Percentiles rank a stretch among this genome's conserved stretches.
Conservation (phyloP, 2,888 invertebrate genomes). For the Melanophora roralis region DNA sequence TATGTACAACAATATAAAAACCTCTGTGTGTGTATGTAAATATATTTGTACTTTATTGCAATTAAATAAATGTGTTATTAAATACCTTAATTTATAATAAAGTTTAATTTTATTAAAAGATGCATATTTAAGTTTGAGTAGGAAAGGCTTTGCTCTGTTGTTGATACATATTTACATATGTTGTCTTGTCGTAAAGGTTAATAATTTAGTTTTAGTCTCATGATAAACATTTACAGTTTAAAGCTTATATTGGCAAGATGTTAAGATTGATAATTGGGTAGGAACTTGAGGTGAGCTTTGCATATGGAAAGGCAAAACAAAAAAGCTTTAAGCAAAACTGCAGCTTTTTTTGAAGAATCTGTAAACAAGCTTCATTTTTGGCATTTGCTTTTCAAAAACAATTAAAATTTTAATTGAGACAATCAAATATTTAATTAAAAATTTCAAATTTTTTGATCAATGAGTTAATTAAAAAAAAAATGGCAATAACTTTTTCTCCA, state of each 20-base stretch:
- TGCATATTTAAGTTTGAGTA: slow-evolving; percentile 18
- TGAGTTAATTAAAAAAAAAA: too few relatives aligned
- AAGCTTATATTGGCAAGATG: slow-evolving; percentile 38
- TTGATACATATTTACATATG: slow-evolving; percentile 29
- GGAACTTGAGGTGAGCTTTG: too few relatives aligned
- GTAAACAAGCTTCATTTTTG: too few relatives aligned
- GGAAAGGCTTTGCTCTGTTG: background rate
- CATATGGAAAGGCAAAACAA: too few relatives aligned
- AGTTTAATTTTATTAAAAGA: slow-evolving; percentile 46
- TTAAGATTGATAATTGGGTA: slow-evolving; percentile 30
- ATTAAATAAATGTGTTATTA: slow-evolving; percentile 46
- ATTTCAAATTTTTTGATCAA: too few relatives aligned
- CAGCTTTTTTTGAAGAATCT: too few relatives aligned
- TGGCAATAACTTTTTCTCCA: too few relatives aligned
- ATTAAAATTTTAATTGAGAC: too few relatives aligned
- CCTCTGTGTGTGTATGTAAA: background rate
- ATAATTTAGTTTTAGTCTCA: slow-evolving; percentile 49
- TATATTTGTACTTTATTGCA: background rate
- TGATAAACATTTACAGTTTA: slow-evolving; percentile 50
- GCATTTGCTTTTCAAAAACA: too few relatives aligned
- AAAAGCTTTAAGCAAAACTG: too few relatives aligned
- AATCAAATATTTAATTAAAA: too few relatives aligned
- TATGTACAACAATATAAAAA: background rate
- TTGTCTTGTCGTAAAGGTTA: slow-evolving; percentile 47
- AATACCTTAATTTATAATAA: slow-evolving; percentile 52